Percentiles rank a stretch among this genome's conserved stretches.
These are phyloP conservation scores for Pterois miles DNA, from an alignment of 2,797 vertebrate species.

Conservation along the genomic window DNA sequence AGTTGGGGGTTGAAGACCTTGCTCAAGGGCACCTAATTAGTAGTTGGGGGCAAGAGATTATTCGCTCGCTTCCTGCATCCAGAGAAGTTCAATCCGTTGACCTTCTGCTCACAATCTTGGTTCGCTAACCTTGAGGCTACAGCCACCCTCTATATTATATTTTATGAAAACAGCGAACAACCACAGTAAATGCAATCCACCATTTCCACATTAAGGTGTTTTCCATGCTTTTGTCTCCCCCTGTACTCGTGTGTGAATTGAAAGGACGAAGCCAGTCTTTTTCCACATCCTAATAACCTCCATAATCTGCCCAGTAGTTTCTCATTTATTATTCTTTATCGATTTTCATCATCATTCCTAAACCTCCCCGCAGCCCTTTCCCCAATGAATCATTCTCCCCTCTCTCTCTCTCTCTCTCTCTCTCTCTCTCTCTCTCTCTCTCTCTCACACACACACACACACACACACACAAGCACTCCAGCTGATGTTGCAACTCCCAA, in stretches of 20 bases:
- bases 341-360: conserved; percentile 84
- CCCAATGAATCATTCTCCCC: conserved; percentile 78
- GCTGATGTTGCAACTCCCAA: conserved; percentile 77
- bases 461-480: conserved; percentile 22
- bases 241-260: conserved; percentile 41
- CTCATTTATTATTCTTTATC: conserved; percentile 87
- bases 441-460: not conserved
- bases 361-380: conserved; percentile 58
- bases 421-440: conserved; percentile 2
- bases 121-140: conserved; percentile 63
- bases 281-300: conserved; percentile 81
- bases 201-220: conserved; percentile 61
- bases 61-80: conserved; percentile 52
- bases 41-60: conserved; percentile 66
- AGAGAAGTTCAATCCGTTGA: conserved; percentile 68
- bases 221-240: conserved; percentile 38
- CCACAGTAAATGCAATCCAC: conserved; percentile 27
- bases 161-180: conserved; percentile 37
- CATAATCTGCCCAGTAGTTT: conserved; percentile 83
- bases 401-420: conserved; percentile 28
- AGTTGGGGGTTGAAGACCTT: conserved; percentile 65
- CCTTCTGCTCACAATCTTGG: conserved; percentile 66
- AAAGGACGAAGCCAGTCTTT: conserved; percentile 57
- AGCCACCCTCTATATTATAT: conserved; percentile 24
- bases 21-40: conserved; percentile 77